phyloP scores from a whole-genome alignment of 2,797 vertebrate species.

The Myotis findleyi region DNA sequence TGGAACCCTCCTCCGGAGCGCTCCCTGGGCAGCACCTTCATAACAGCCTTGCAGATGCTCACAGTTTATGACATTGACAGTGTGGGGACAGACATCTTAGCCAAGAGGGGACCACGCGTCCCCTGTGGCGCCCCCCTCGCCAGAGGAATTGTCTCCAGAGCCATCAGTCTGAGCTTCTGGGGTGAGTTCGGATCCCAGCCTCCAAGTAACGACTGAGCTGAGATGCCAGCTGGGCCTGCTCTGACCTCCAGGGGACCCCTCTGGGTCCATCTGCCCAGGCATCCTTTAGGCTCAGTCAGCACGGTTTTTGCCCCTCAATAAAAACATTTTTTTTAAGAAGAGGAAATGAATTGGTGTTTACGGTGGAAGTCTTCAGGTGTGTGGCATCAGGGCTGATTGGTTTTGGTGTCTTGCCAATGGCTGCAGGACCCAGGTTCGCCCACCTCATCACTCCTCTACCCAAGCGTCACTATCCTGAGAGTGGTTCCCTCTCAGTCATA shows the following conservation, averaged over 20 bases:
- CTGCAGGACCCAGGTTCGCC: not conserved
- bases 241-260: not conserved
- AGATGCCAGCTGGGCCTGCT: not conserved
- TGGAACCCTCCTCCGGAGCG: constrained; percentile 59
- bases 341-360: not conserved
- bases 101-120: constrained; percentile 15
- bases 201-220: not conserved
- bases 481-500: accelerated
- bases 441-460: not conserved
- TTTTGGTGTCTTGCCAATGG: not conserved
- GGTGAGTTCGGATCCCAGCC: not conserved
- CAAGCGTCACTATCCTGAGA: not conserved
- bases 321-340: too few relatives aligned
- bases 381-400: accelerated
- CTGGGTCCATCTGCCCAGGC: not conserved
- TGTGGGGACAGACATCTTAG: not conserved
- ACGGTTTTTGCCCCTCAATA: not conserved
- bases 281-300: not conserved
- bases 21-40: constrained; percentile 70
- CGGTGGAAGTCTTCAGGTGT: not conserved
- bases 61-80: constrained; percentile 46
- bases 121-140: not conserved
- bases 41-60: constrained; percentile 76
- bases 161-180: not conserved
- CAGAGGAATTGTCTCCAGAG: not conserved